Evolutionary conservation across 2,888 invertebrate species (phyloP), one percentile per base, ranked within the genome.

Genomic region (Danaus chrysippus): DNA sequence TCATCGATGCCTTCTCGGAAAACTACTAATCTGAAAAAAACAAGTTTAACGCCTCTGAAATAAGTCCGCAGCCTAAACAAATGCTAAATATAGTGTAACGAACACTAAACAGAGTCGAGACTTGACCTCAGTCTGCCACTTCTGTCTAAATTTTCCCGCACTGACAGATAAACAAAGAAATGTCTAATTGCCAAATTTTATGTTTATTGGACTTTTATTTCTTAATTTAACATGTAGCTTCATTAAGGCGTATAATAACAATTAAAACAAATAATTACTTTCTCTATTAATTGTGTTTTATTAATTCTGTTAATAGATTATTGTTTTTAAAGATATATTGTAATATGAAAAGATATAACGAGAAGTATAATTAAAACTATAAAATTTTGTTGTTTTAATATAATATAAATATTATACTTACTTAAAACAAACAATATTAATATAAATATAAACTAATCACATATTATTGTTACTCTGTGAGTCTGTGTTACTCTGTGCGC

Each of bases 41-140:
- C 63, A 71, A 73, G 67, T 75, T 76, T 73, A 77, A 67, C 64
- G 66, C 68, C 58, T 63, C 73, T 63, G 68, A 76, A 79, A 80
- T 77, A 76, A 69, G 74, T 72, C 70, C 66, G 71, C 73, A 76
- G 77, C 72, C 78, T 78, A 80, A 79, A 80, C 79, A 79, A 62
- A 68, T 60, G 68, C 73, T 76, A 75, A 72, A 72, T 73, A 74
- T 76, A 74, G 71, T 57, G 64, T 66, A 71, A 73, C 71, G 62
- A 75, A 79, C 74, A 78, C 74, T 73, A 78, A 74, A 73, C 77
- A 78, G 74, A 63, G 65, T 66, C 66, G 67, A 68, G 68, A 71
- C 71, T 71, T 72, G 74, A 75, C 75, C 76, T 77, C 71, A 64
- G 69, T 68, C 69, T 73, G 67, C 71, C 75, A 59, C 72, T 74